Percentiles rank a stretch among this genome's conserved stretches.
These are phyloP conservation scores for Mirza zaza DNA, from an alignment of 2,113 vertebrate species.

Conservation along the genomic window DNA sequence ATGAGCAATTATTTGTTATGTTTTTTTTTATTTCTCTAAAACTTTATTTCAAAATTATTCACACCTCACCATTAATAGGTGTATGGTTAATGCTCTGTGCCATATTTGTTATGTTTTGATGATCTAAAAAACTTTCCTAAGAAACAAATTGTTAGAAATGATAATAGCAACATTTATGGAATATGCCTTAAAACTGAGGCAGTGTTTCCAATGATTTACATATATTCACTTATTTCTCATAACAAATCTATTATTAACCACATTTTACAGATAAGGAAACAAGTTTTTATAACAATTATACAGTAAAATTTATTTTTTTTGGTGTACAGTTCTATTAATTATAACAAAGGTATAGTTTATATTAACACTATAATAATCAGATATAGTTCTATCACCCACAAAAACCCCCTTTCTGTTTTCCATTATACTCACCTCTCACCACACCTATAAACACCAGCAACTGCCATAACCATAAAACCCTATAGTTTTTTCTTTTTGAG, in stretches of 20 bases:
- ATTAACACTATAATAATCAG: neutral
- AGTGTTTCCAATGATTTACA: neutral
- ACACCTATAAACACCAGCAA: neutral
- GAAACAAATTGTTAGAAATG: neutral
- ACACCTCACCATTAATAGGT: too few relatives aligned
- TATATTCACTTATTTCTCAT: neutral
- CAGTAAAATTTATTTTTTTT: neutral
- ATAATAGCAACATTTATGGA: neutral
- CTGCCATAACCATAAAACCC: neutral
- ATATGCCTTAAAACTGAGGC: neutral
- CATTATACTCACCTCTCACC: neutral
- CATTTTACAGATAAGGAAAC: neutral
- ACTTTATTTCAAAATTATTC: too few relatives aligned
- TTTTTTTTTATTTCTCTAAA: too few relatives aligned
- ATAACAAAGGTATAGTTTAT: neutral
- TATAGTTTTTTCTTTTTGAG: neutral
- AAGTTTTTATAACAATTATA: neutral
- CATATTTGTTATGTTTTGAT: too few relatives aligned
- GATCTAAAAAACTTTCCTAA: neutral
- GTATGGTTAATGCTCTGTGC: too few relatives aligned
- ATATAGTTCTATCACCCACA: neutral
- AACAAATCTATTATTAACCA: neutral
- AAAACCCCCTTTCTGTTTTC: neutral
- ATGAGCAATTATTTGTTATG: neutral
- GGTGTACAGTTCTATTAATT: neutral